Base-by-base conservation (phyloP, 2,113 vertebrate species). In the Sapayoa aenigma region DNA sequence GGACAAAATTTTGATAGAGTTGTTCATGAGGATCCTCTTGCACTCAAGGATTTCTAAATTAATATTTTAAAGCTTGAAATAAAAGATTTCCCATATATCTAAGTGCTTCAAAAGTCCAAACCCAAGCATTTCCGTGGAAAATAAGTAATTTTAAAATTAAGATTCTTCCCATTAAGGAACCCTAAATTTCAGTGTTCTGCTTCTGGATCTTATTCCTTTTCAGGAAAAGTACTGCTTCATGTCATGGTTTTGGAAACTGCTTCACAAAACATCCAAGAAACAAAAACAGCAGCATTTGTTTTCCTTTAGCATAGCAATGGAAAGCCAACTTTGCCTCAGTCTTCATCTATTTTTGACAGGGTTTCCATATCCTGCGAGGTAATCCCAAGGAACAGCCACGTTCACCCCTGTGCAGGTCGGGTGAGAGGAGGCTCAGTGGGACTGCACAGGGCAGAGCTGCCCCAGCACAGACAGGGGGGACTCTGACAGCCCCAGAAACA, bases 11-110 rank as follows among this genome's bases (percentile, higher is more conserved):
- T 62, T 74, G 59, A 46, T 50, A 55, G n/a, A 12, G 42, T 18
- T 15, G 25, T 33, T 88, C 0, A 0, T 28, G 41, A 52, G 28
- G 27, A 69, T 74, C 50, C 71, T 78, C 27, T 52, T 58, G 39
- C 59, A 55, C 35, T 81, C 9, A 53, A 62, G 55, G 30, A 77
- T 63, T 62, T 80, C 50, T 89, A 60, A 72, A 84, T 63, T 42
- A 80, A 16, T 76, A 80, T 73, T 83, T 82, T 53, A 87, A 83
- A 84, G 49, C 53, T 85, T 46, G 65, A 39, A 69, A 80, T 33
- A 81, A 80, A 94, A 84, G 35, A 6, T 46, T 88, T 86, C 27
- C 12, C 60, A 59, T 50, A 67, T 15, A 75, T 19, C 21, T 42
- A 72, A 76, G 47, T n/a, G 23, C 60, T 91, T 75, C 44, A 60